These are phyloP conservation scores for Choloepus didactylus DNA, from an alignment of 2,797 vertebrate genomes.

Conservation along the genomic window DNA sequence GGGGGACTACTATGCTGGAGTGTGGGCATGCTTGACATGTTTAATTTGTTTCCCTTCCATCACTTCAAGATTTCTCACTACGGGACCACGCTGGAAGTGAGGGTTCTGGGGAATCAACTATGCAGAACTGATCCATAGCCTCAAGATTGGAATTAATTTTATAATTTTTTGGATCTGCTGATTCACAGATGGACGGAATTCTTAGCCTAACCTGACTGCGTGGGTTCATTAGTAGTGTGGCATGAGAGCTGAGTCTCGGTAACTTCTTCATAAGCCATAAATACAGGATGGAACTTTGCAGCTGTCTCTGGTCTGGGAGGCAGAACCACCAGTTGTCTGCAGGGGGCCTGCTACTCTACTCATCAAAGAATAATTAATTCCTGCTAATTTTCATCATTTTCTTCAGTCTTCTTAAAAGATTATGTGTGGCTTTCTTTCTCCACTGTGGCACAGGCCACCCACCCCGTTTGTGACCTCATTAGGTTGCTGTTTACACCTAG, in stretches of 20 bases:
- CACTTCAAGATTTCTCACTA: neutral
- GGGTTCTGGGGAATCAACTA: neutral
- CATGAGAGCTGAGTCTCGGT: neutral
- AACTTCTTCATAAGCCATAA: neutral
- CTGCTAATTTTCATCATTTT: neutral
- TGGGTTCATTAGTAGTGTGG: neutral
- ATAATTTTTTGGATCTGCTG: neutral
- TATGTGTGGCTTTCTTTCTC: neutral
- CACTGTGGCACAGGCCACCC: neutral
- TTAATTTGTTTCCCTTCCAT: constrained; percentile 36
- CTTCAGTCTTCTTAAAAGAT: constrained; percentile 37
- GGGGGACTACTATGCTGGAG: neutral
- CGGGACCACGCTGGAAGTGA: neutral
- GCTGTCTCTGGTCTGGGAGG: neutral
- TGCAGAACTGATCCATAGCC: neutral
- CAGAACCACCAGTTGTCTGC: neutral
- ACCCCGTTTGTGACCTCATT: neutral
- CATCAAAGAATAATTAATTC: neutral
- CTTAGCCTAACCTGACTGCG: neutral
- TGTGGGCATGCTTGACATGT: neutral
- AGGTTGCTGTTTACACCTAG: neutral
- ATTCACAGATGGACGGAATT: constrained; percentile 14
- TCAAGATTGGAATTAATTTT: constrained; percentile 12
- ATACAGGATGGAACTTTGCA: neutral
- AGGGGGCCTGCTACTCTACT: neutral